Percentiles rank a stretch among this genome's conserved stretches.
phyloP scores from a whole-genome alignment of 2,888 invertebrate species.

The Heliconius cydno region DNA sequence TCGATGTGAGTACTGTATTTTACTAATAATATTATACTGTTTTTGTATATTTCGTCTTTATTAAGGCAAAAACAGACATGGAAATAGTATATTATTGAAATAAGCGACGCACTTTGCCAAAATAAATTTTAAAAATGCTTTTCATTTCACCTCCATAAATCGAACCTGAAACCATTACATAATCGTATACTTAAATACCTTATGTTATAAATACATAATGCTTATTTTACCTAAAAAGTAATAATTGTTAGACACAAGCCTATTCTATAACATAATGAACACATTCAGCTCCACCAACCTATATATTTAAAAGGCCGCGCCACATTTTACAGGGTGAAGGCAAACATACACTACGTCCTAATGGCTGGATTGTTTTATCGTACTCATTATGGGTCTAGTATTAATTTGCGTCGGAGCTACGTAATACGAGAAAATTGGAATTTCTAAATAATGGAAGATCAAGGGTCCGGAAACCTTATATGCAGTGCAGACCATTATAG shows the following conservation, averaged over 20 bases:
- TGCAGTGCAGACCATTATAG: constrained; percentile 7
- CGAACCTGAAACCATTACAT: too few relatives aligned
- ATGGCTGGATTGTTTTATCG: constrained; percentile 76
- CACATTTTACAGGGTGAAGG: constrained; percentile 62
- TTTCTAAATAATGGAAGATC: constrained; percentile 47
- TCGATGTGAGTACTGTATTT: not conserved
- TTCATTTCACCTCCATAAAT: too few relatives aligned
- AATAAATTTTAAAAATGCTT: too few relatives aligned
- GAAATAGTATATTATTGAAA: too few relatives aligned
- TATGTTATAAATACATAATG: too few relatives aligned
- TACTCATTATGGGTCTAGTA: constrained; percentile 72
- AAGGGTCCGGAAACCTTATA: constrained; percentile 27
- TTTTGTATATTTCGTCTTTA: not conserved
- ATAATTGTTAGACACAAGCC: too few relatives aligned
- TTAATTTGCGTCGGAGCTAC: constrained; percentile 58
- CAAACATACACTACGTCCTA: constrained; percentile 63
- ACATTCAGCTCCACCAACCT: constrained; percentile 63
- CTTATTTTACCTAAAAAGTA: too few relatives aligned
- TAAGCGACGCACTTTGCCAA: too few relatives aligned
- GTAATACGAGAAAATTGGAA: constrained; percentile 50
- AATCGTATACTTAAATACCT: too few relatives aligned
- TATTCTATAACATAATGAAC: constrained; percentile 41
- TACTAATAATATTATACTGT: not conserved
- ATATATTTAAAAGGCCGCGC: constrained; percentile 65
- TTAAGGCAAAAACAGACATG: too few relatives aligned